phyloP scores from a whole-genome alignment of 2,888 invertebrate genomes.

The Xestia ashworthii region DNA sequence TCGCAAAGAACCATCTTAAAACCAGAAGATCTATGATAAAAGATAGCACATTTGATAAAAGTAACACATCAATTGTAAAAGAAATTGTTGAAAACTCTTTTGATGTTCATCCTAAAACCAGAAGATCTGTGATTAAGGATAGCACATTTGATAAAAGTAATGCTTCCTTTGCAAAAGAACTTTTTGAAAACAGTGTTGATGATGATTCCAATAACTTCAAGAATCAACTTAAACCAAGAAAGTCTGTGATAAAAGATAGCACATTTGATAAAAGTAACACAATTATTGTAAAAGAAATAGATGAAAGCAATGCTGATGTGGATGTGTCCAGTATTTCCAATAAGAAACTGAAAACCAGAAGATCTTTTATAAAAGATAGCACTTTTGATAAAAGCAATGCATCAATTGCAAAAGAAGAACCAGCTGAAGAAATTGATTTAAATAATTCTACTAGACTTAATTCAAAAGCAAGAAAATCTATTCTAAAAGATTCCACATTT shows the following conservation, averaged over 20 bases:
- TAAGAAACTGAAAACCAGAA: slow-evolving; percentile 29
- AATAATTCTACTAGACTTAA: slow-evolving; percentile 9
- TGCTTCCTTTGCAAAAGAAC: slow-evolving; percentile 17
- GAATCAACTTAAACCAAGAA: slow-evolving; percentile 10
- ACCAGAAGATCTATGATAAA: neutral
- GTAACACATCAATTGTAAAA: slow-evolving; percentile 6
- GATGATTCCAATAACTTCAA: neutral
- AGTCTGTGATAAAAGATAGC: neutral
- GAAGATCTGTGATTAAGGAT: slow-evolving; percentile 22
- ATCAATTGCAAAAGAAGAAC: slow-evolving; percentile 11
- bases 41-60: slow-evolving; percentile 27
- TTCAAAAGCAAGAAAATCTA: slow-evolving; percentile 42
- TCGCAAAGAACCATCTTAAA: slow-evolving; percentile 1
- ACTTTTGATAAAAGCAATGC: slow-evolving; percentile 45
- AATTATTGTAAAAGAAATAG: slow-evolving; percentile 12
- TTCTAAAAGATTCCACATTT: slow-evolving; percentile 43
- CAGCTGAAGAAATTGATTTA: slow-evolving; percentile 9
- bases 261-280: slow-evolving; percentile 15
- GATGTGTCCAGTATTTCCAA: slow-evolving; percentile 24
- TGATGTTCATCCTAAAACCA: neutral
- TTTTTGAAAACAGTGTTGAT: neutral
- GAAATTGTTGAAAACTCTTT: slow-evolving; percentile 2
- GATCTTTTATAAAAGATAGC: slow-evolving; percentile 42
- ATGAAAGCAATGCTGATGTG: neutral
- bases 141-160: slow-evolving; percentile 33